Base-by-base conservation (phyloP, 2,888 invertebrate species). In the Sesia apiformis region DNA sequence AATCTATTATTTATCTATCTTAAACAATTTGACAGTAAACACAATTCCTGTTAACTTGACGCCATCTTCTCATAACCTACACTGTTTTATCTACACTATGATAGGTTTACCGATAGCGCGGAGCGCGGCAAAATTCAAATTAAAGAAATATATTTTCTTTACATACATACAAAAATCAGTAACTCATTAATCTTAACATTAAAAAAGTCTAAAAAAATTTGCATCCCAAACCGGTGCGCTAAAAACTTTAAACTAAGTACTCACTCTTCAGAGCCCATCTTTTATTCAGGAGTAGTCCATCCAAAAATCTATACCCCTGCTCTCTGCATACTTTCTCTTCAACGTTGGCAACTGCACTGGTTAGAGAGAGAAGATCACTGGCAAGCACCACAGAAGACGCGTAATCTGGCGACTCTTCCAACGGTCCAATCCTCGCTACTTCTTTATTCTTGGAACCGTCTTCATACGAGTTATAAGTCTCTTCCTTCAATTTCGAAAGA, bases 251-350 rank as follows among this genome's bases (percentile, higher is more conserved):
- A 23, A 23, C 23, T 23, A 6, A 39, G 3, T 62, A 90, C 91
- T 90, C 65, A 91, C 91, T 90, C 70, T 90, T 85, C 61, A 91
- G 70, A n/a, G 91, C 91, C 91, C 91, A 91, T 75, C 86, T 76
- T 64, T 90, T 89, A 62, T 90, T 89, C 67, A 75, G 69, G 6
- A 87, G 74, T 56, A 91, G 70, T 55, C 90, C 90, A 64, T 89
- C 81, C 58, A 91, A 65, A 49, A 90, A 86, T 55, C 77, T 74
- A 58, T 82, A 81, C 0, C 88, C 90, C 55, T 91, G 91, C 49
- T 87, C 83, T 56, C 88, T 79, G 69, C 91, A 92, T 2, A 73
- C 63, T 41, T 74, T 73, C 55, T 89, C 87, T 58, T 85, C 73
- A 43, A 91, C 81, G 57, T 81, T 83, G 5, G 84, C 80, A 46